Evolutionary conservation across 2,797 vertebrate genomes (phyloP).

Genomic region (Coreius guichenoti): DNA sequence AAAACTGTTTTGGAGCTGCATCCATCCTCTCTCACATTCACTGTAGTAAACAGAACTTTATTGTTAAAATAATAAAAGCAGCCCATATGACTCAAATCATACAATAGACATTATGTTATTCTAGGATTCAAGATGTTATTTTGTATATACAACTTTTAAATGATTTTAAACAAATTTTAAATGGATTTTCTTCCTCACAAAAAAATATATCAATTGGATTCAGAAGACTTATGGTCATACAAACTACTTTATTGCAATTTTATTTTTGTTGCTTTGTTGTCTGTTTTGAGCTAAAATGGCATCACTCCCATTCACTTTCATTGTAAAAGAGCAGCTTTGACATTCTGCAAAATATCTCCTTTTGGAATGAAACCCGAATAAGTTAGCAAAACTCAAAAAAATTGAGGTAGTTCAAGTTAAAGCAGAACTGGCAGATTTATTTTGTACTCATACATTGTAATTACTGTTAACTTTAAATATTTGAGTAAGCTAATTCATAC

Average conservation of each 20-base stretch:
- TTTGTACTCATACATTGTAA: too few species aligned
- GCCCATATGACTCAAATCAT: background rate
- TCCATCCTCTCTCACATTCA: background rate
- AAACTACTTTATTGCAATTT: background rate
- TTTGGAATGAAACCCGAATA: background rate
- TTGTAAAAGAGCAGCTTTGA: background rate
- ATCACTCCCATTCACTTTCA: background rate
- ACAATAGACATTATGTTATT: background rate
- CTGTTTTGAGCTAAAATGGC: background rate
- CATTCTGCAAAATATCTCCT: background rate
- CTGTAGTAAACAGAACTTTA: too few species aligned
- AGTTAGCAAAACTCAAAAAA: too few species aligned
- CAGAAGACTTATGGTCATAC: background rate
- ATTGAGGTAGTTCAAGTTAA: too few species aligned
- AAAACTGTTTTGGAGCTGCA: background rate
- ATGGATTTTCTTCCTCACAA: background rate
- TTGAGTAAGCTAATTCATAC: too few species aligned
- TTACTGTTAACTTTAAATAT: too few species aligned
- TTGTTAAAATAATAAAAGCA: background rate
- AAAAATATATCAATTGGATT: background rate
- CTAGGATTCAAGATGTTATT: background rate
- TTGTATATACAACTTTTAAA: background rate
- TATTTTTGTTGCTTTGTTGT: background rate
- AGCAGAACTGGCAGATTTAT: too few species aligned
- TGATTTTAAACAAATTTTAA: background rate